Conservation (phyloP, 2,888 invertebrate genomes). For the Xestoiulus laeticollis region DNA sequence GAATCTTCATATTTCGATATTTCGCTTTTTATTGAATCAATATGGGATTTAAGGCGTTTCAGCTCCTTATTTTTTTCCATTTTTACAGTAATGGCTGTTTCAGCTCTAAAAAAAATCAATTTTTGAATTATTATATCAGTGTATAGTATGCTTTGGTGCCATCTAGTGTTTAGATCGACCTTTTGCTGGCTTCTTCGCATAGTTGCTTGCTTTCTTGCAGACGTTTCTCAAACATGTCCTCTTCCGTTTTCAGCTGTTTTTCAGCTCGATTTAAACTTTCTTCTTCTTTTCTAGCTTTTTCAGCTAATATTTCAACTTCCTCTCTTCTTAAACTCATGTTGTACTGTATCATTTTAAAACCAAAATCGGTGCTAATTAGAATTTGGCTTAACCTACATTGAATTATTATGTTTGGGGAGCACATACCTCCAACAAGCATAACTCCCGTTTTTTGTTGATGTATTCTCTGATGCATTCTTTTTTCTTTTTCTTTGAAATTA, state of each 20-base stretch:
- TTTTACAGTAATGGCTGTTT: not conserved
- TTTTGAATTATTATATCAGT: too few relatives aligned
- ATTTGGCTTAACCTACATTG: not conserved
- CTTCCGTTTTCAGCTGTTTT: slow-evolving; percentile 2
- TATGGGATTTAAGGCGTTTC: slow-evolving; percentile 5
- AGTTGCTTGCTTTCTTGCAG: slow-evolving; percentile 3
- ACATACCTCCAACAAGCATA: slow-evolving; percentile 16
- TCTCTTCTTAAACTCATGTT: slow-evolving; percentile 29
- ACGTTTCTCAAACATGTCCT: slow-evolving; percentile 15
- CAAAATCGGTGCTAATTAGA: not conserved
- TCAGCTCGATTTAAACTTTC: slow-evolving; percentile 10
- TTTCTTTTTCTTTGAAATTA: slow-evolving; percentile 44
- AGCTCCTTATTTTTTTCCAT: slow-evolving; percentile 46
- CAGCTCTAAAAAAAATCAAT: slow-evolving; percentile 36
- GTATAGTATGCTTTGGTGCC: not conserved
- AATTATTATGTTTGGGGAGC: not conserved
- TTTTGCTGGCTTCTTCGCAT: slow-evolving; percentile 36
- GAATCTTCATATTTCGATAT: slow-evolving; percentile 49
- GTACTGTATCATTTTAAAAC: not conserved
- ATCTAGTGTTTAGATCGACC: not conserved
- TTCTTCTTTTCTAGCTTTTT: slow-evolving; percentile 34
- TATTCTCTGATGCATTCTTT: slow-evolving; percentile 42
- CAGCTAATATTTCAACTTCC: slow-evolving; percentile 41
- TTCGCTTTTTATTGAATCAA: not conserved
- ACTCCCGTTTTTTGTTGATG: slow-evolving; percentile 48